A percentile compares a stretch with the other conserved stretches of the same genome.
Evolutionary conservation across 2,888 invertebrate genomes (phyloP).

Genomic region (Gymnoscelis rufifasciata): DNA sequence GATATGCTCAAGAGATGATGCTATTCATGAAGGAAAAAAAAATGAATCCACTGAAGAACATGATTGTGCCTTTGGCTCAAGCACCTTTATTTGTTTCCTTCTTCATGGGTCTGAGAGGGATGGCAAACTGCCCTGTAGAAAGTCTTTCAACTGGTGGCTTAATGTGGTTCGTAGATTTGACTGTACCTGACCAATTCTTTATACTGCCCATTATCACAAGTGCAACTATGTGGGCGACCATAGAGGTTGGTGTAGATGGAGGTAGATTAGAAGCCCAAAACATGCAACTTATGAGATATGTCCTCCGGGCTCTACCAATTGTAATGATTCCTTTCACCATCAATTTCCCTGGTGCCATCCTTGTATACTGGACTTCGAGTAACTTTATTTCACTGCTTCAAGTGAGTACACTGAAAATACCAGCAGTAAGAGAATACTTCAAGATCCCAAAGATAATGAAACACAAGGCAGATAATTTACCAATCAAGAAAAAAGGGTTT

Average conservation of each 20-base stretch:
- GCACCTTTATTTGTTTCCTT: slow-evolving; percentile 95
- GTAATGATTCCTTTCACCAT: slow-evolving; percentile 90
- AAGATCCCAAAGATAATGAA: slow-evolving; percentile 83
- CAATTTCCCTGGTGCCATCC: slow-evolving; percentile 92
- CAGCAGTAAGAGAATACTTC: slow-evolving; percentile 85
- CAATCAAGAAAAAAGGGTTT: slow-evolving; percentile 87
- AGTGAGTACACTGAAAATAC: slow-evolving; percentile 87
- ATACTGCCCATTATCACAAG: slow-evolving; percentile 91
- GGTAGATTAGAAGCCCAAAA: slow-evolving; percentile 83
- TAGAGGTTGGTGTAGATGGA: slow-evolving; percentile 90
- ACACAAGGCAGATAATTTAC: slow-evolving; percentile 78
- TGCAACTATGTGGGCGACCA: slow-evolving; percentile 87
- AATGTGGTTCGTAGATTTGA: slow-evolving; percentile 95
- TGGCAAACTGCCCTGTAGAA: slow-evolving; percentile 95
- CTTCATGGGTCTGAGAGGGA: slow-evolving; percentile 90
- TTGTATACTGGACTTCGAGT: slow-evolving; percentile 93
- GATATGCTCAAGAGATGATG: slow-evolving; percentile 88
- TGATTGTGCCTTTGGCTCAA: slow-evolving; percentile 87
- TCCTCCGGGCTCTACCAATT: slow-evolving; percentile 87
- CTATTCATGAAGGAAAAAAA: slow-evolving; percentile 89
- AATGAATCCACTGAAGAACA: slow-evolving; percentile 88
- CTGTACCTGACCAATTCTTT: slow-evolving; percentile 93
- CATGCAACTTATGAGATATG: slow-evolving; percentile 85
- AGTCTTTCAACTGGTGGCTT: slow-evolving; percentile 93
- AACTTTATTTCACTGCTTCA: slow-evolving; percentile 92